These are phyloP conservation scores for fruit fly (Drosophila melanogaster) DNA, from an alignment of 1,140 invertebrate genomes.

Conservation along the genomic window DNA sequence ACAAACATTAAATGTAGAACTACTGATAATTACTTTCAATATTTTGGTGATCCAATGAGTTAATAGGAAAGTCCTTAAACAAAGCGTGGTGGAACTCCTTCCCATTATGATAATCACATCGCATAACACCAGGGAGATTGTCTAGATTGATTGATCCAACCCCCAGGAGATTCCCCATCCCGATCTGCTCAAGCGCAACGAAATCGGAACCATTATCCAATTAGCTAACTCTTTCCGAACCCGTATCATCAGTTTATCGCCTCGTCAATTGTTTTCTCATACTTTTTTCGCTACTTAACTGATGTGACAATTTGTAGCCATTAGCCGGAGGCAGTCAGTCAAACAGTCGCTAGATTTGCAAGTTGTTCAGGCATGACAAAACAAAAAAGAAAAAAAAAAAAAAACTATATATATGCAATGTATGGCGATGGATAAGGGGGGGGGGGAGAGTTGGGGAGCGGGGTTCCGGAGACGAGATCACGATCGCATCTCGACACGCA, in stretches of 20 bases:
- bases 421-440: neutral
- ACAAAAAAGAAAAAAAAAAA: neutral
- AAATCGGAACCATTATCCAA: slow-evolving; percentile 37
- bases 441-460: neutral
- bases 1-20: too few relatives aligned
- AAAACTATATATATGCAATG: neutral
- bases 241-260: slow-evolving; percentile 47
- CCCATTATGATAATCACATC: neutral
- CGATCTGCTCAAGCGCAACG: slow-evolving; percentile 2
- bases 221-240: slow-evolving; percentile 19
- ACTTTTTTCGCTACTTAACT: slow-evolving; percentile 17
- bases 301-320: slow-evolving; percentile 58
- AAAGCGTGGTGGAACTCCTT: too few relatives aligned
- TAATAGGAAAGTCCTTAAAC: too few relatives aligned
- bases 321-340: slow-evolving; percentile 40
- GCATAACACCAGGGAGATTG: neutral
- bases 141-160: neutral
- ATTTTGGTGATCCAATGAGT: too few relatives aligned
- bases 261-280: slow-evolving; percentile 37
- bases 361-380: slow-evolving; percentile 30
- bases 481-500: slow-evolving; percentile 44
- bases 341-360: slow-evolving; percentile 22
- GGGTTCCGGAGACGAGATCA: neutral
- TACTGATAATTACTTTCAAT: too few relatives aligned
- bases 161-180: neutral